Conservation (phyloP, 1,140 invertebrate genomes). For the Eumaeus atala region DNA sequence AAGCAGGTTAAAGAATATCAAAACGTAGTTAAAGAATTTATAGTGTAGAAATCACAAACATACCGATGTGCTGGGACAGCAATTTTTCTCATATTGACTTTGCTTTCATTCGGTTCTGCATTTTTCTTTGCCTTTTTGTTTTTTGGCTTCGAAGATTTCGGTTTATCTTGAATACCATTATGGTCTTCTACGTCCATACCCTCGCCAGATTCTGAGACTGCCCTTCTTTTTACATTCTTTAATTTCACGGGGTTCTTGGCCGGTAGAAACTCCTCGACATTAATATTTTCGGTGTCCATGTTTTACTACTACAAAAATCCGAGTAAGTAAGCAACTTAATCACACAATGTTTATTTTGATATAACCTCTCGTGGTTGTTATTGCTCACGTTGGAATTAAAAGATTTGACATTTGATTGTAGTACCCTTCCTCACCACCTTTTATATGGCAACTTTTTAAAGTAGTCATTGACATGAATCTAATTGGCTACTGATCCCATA, state of each 20-base stretch:
- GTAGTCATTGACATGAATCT: too few relatives aligned
- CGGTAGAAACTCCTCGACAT: conserved; percentile 74
- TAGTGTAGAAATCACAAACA: conserved; percentile 11
- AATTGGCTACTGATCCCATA: too few relatives aligned
- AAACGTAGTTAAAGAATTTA: too few relatives aligned
- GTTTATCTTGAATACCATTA: conserved; percentile 78
- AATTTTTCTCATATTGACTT: conserved; percentile 78
- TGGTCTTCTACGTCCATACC: conserved; percentile 79
- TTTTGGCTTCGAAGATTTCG: conserved; percentile 57
- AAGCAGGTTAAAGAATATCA: too few relatives aligned
- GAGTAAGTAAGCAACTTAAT: not conserved
- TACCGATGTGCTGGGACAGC: conserved; percentile 77
- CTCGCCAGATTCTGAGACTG: conserved; percentile 62
- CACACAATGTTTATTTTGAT: conserved; percentile 1
- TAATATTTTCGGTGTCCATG: conserved; percentile 73
- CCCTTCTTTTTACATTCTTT: conserved; percentile 73
- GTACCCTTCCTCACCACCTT: too few relatives aligned
- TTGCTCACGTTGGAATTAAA: too few relatives aligned
- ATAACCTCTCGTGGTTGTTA: not conserved
- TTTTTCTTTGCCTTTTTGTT: conserved; percentile 74
- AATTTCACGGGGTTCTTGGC: conserved; percentile 65
- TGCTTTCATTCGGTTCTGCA: conserved; percentile 75
- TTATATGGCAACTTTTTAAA: too few relatives aligned
- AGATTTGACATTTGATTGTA: too few relatives aligned
- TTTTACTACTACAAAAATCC: not conserved